These are phyloP conservation scores for Otolemur garnettii DNA, from an alignment of 2,113 vertebrate species.

Conservation along the genomic window DNA sequence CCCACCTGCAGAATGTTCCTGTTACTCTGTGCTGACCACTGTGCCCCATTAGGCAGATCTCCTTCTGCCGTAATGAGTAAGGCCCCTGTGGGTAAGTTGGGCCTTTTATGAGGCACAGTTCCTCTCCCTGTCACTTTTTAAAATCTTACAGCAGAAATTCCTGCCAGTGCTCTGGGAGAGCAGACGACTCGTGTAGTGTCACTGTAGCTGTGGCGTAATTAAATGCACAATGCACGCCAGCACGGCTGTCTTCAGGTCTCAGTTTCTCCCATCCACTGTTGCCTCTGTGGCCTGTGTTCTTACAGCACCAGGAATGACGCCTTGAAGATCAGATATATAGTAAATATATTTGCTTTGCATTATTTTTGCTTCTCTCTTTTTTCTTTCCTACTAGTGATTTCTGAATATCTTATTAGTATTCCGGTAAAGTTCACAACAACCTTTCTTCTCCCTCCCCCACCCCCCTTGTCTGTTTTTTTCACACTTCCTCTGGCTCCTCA, in stretches of 20 bases:
- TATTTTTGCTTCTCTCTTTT: conserved; percentile 22
- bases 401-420: background rate
- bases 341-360: background rate
- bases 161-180: background rate
- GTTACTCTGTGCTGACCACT: background rate
- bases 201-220: background rate
- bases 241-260: rapidly evolving
- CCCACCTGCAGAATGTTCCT: background rate
- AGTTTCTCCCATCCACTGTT: background rate
- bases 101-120: background rate
- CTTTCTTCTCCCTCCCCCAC: background rate
- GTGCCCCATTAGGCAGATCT: background rate
- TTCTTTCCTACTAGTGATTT: conserved; percentile 27
- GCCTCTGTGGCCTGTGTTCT: background rate
- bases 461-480: background rate
- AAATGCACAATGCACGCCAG: rapidly evolving
- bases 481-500: background rate
- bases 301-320: background rate
- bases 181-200: background rate
- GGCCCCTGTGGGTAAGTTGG: background rate
- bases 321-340: background rate
- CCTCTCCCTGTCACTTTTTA: background rate
- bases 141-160: background rate
- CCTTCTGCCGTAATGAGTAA: background rate
- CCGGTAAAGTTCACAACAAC: background rate